phyloP scores from a whole-genome alignment of 2,113 vertebrate species.

The Phyllostomus hastatus region DNA sequence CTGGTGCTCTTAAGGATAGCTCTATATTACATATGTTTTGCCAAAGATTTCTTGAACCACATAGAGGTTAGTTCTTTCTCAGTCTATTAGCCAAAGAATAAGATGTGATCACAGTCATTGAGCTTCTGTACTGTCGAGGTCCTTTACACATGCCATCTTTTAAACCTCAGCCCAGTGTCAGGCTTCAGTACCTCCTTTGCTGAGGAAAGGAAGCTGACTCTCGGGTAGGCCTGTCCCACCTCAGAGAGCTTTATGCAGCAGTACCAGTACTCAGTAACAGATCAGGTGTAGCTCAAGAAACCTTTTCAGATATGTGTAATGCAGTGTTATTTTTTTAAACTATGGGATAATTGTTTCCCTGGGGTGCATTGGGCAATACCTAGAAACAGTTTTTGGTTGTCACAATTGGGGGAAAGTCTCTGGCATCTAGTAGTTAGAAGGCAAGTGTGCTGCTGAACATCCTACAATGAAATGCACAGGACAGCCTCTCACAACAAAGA shows the following conservation, averaged over 20 bases:
- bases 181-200: background rate
- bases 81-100: background rate
- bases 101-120: background rate
- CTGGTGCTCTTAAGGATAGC: background rate
- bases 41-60: background rate
- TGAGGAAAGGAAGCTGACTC: background rate
- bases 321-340: background rate
- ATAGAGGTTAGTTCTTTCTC: background rate
- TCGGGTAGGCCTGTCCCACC: background rate
- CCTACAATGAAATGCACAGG: background rate
- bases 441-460: background rate
- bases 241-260: background rate
- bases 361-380: background rate
- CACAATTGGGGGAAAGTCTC: background rate
- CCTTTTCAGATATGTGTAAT: rapidly evolving
- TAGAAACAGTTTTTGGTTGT: background rate
- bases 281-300: background rate
- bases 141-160: background rate
- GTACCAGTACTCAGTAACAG: background rate
- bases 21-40: background rate
- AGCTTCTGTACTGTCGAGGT: background rate
- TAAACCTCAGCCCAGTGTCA: background rate
- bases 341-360: background rate
- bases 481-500: background rate
- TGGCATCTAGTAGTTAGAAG: background rate